A percentile compares a stretch with the other conserved stretches of the same genome.
Conservation (phyloP, 1,140 invertebrate species). For the Brachionus rotundiformis region DNA sequence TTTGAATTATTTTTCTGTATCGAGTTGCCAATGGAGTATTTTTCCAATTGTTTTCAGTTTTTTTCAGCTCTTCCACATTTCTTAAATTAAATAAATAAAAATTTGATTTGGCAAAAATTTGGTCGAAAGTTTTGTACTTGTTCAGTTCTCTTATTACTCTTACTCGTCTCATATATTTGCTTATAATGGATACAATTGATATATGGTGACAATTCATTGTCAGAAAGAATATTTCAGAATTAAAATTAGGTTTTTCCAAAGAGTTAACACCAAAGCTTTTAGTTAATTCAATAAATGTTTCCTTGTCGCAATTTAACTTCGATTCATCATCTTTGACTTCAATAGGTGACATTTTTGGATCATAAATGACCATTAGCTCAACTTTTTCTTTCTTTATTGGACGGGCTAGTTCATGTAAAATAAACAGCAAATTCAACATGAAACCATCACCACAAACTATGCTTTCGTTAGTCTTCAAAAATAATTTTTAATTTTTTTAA, state of each 20-base stretch:
- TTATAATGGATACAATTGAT: slow-evolving; percentile 79
- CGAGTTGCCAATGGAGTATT: slow-evolving; percentile 72
- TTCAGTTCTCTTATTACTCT: slow-evolving; percentile 84
- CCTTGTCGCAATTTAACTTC: slow-evolving; percentile 29
- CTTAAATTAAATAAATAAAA: slow-evolving; percentile 57
- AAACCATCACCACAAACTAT: slow-evolving; percentile 85
- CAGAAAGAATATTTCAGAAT: slow-evolving; percentile 93
- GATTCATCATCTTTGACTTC: slow-evolving; percentile 33
- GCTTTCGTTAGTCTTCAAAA: slow-evolving; percentile 78
- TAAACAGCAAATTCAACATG: slow-evolving; percentile 86
- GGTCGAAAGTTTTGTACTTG: no score
- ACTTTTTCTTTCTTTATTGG: slow-evolving; percentile 71
- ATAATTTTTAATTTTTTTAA: not conserved
- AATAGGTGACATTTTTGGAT: slow-evolving; percentile 10
- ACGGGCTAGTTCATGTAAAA: slow-evolving; percentile 81
- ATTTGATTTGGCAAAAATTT: no score
- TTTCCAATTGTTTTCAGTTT: slow-evolving; percentile 71
- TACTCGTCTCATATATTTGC: slow-evolving; percentile 79
- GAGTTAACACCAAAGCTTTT: not conserved
- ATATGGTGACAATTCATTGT: slow-evolving; percentile 90
- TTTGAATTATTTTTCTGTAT: slow-evolving; percentile 79
- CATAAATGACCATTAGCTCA: slow-evolving; percentile 42
- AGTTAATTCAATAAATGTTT: not conserved
- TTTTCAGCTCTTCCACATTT: slow-evolving; percentile 60
- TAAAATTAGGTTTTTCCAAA: slow-evolving; percentile 82